A percentile compares a stretch with the other conserved stretches of the same genome.
phyloP scores from a whole-genome alignment of 1,140 invertebrate species.

The Sinella curviseta region DNA sequence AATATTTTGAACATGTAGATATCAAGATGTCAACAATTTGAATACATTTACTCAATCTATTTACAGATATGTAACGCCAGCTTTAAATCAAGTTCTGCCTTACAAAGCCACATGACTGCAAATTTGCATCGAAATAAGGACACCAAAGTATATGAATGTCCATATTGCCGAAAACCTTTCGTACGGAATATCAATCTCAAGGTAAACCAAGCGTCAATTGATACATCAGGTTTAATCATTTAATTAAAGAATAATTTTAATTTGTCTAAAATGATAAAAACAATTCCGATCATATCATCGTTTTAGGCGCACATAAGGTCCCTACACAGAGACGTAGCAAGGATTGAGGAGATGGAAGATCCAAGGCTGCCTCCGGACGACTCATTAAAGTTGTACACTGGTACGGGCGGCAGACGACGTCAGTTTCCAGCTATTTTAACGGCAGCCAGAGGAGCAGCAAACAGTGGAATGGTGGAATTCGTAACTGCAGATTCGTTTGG shows the following conservation, averaged over 20 bases:
- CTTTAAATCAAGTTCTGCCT: conserved; percentile 57
- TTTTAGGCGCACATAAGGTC: conserved; percentile 63
- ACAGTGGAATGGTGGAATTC: conserved; percentile 35
- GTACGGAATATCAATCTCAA: conserved; percentile 66
- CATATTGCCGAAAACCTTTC: conserved; percentile 68
- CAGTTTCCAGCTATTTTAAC: conserved; percentile 38
- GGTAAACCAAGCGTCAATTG: conserved; percentile 34
- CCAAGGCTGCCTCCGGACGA: conserved; percentile 43
- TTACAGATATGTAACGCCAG: conserved; percentile 59
- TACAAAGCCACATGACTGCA: conserved; percentile 58
- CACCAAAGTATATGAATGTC: conserved; percentile 56
- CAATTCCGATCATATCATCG: neutral
- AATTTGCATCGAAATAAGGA: conserved; percentile 48
- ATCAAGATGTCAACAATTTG: neutral
- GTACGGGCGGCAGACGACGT: conserved; percentile 43
- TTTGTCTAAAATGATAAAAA: neutral
- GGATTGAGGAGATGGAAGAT: conserved; percentile 49
- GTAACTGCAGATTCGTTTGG: conserved; percentile 31
- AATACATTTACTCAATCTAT: conserved; percentile 35
- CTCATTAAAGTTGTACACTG: conserved; percentile 45
- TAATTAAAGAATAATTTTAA: neutral
- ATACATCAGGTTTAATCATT: neutral
- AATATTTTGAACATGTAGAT: neutral
- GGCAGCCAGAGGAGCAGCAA: conserved; percentile 48
- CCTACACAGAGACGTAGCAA: conserved; percentile 61